phyloP scores from a whole-genome alignment of 1,140 invertebrate species.

The Drosophila asahinai region DNA sequence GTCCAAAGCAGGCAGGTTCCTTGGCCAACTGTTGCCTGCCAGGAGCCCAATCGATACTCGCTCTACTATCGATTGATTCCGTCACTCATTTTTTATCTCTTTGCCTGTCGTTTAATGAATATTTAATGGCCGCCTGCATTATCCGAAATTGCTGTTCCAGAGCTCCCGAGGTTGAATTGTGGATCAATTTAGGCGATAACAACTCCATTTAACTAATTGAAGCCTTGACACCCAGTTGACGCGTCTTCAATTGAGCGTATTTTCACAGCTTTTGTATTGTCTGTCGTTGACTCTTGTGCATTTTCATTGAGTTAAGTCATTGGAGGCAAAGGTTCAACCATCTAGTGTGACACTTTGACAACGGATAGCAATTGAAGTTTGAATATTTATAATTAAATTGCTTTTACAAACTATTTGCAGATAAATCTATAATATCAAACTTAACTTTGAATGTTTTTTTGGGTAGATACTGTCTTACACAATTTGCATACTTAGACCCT shows the following conservation, averaged over 20 bases:
- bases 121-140: conserved; percentile 68
- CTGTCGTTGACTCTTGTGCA: conserved; percentile 12
- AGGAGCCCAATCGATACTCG: conserved; percentile 18
- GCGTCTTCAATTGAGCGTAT: conserved; percentile 24
- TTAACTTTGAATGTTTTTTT: no score
- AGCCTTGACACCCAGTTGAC: conserved; percentile 32
- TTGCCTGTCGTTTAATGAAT: conserved; percentile 67
- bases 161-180: conserved; percentile 25
- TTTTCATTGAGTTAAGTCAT: conserved; percentile 20
- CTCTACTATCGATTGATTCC: conserved; percentile 58
- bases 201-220: conserved; percentile 52
- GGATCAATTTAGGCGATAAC: conserved; percentile 49
- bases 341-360: neutral
- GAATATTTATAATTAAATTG: neutral
- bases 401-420: no score
- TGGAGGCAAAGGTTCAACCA: neutral
- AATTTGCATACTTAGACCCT: neutral
- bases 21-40: conserved; percentile 14
- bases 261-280: conserved; percentile 17
- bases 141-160: conserved; percentile 33
- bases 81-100: conserved; percentile 47
- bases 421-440: no score
- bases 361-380: neutral
- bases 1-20: neutral
- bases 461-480: no score